phyloP scores from a whole-genome alignment of 2,888 invertebrate species.

The Nematopogon swammerdamellus region DNA sequence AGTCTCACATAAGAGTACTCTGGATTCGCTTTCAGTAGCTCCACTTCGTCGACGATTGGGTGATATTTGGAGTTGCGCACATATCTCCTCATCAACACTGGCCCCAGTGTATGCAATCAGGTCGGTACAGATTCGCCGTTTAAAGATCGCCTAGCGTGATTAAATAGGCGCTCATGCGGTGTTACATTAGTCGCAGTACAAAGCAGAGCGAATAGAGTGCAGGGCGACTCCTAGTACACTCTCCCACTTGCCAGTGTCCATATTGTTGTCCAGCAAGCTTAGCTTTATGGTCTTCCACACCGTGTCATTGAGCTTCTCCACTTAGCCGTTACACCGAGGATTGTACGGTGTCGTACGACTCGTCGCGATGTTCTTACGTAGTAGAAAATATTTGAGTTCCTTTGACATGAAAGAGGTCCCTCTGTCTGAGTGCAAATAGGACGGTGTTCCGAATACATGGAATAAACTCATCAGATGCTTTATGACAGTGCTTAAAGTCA shows the following conservation, averaged over 20 bases:
- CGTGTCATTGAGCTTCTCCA: conserved; percentile 9
- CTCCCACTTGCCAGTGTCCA: conserved; percentile 8
- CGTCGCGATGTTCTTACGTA: conserved; percentile 9
- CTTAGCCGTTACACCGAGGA: conserved; percentile 9
- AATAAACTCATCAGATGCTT: conserved; percentile 7
- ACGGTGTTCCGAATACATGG: conserved; percentile 10
- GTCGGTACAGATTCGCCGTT: conserved; percentile 9
- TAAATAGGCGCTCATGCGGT: conserved; percentile 8
- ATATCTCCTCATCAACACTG: conserved; percentile 9
- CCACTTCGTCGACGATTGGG: conserved; percentile 12
- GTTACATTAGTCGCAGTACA: conserved; percentile 12
- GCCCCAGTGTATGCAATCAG: conserved; percentile 8
- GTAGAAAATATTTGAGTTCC: conserved; percentile 9
- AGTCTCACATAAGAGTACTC: conserved; percentile 9
- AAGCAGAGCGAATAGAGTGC: conserved; percentile 11
- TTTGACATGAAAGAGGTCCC: conserved; percentile 10
- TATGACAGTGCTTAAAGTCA: conserved; percentile 10
- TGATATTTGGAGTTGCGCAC: conserved; percentile 10
- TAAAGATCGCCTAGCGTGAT: conserved; percentile 8
- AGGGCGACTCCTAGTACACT: conserved; percentile 9
- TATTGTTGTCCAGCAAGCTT: conserved; percentile 3
- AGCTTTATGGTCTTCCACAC: conserved; percentile 10
- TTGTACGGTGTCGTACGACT: conserved; percentile 12
- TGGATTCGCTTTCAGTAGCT: conserved; percentile 11
- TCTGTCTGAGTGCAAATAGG: conserved; percentile 12